Conservation (phyloP, 2,888 invertebrate species). For the Tryphoninae sp. region DNA sequence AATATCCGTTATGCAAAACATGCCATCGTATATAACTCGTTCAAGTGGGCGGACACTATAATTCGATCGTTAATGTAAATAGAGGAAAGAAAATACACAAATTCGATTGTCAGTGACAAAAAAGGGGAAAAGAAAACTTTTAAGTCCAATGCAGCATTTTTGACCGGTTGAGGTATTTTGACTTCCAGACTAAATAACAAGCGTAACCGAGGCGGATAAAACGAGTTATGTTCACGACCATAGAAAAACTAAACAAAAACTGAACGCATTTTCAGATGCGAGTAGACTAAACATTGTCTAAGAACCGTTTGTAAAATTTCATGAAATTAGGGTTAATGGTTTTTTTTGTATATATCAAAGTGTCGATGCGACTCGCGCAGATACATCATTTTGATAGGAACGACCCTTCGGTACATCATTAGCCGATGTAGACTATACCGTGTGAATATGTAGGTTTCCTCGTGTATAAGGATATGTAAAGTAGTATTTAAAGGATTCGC, state of each 20-base stretch:
- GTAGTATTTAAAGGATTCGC: conserved; percentile 17
- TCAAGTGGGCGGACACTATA: background rate
- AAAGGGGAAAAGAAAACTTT: conserved; percentile 13
- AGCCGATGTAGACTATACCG: conserved; percentile 45
- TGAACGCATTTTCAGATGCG: conserved; percentile 17
- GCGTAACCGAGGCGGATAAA: conserved; percentile 14
- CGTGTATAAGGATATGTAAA: conserved; percentile 66
- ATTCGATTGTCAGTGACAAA: background rate
- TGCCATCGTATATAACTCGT: background rate
- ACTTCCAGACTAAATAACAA: conserved; percentile 22
- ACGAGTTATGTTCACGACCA: conserved; percentile 3
- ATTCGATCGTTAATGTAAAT: conserved; percentile 9
- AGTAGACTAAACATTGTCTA: background rate
- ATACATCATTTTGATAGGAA: conserved; percentile 9
- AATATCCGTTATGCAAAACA: conserved; percentile 10
- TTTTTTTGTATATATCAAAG: background rate
- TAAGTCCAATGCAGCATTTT: background rate
- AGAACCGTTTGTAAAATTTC: background rate
- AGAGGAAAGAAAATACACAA: background rate
- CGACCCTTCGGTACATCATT: conserved; percentile 1
- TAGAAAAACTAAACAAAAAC: conserved; percentile 16
- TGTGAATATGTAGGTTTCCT: conserved; percentile 81
- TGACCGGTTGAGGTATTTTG: conserved; percentile 42
- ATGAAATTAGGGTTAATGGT: background rate
- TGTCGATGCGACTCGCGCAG: conserved; percentile 15